Percentiles rank a stretch among this genome's conserved stretches.
phyloP scores from a whole-genome alignment of 2,888 invertebrate species.

The Limenitis camilla region DNA sequence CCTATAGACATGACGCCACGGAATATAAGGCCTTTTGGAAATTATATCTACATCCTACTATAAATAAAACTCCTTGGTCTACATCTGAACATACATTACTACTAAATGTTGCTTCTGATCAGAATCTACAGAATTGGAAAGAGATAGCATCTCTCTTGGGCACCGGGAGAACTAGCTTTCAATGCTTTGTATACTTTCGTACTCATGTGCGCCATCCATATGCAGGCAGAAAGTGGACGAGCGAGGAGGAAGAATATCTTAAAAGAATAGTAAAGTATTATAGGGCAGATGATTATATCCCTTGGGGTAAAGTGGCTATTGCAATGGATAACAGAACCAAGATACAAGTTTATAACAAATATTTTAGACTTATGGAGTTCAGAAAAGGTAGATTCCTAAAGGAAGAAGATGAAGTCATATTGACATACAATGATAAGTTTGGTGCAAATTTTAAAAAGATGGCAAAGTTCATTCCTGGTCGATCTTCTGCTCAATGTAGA shows the following conservation, averaged over 20 bases:
- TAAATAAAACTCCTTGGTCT: conserved; percentile 70
- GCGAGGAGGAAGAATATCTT: conserved; percentile 80
- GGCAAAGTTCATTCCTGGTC: conserved; percentile 73
- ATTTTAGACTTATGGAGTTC: conserved; percentile 49
- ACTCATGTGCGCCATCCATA: conserved; percentile 55
- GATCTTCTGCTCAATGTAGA: conserved; percentile 77
- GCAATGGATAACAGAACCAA: conserved; percentile 78
- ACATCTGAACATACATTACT: conserved; percentile 42
- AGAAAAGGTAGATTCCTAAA: conserved; percentile 77
- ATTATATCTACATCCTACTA: conserved; percentile 78
- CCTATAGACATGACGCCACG: conserved; percentile 73
- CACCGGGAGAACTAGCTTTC: conserved; percentile 78
- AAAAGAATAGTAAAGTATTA: conserved; percentile 76
- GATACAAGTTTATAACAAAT: conserved; percentile 78
- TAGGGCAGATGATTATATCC: conserved; percentile 78
- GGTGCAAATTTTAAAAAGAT: conserved; percentile 77
- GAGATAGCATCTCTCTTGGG: conserved; percentile 73
- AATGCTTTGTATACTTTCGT: conserved; percentile 80
- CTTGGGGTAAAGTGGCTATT: conserved; percentile 81
- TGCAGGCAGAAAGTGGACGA: conserved; percentile 74
- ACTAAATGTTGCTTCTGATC: conserved; percentile 37
- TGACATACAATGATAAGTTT: conserved; percentile 76
- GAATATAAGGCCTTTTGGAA: conserved; percentile 84
- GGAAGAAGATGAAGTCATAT: conserved; percentile 79
- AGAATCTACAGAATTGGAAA: conserved; percentile 79